Conservation (phyloP, 2,797 vertebrate genomes). For the Chromis chromis region DNA sequence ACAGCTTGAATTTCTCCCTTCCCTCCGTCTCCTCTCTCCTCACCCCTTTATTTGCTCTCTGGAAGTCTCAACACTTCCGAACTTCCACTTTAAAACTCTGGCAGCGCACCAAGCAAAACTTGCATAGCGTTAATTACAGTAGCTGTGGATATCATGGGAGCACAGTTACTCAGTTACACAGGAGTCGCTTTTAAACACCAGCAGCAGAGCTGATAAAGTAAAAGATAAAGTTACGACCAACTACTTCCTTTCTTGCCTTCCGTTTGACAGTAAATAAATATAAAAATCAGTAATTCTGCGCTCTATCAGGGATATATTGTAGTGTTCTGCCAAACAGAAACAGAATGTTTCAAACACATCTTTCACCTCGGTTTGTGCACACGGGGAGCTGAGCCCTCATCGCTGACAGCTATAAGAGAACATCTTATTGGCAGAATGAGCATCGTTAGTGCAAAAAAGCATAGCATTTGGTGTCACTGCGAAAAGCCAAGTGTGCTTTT, state of each 20-base stretch:
- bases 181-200: no score
- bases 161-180: no score
- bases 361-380: neutral
- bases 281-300: neutral
- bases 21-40: neutral
- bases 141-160: no score
- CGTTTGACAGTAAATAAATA: neutral
- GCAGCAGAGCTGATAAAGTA: no score
- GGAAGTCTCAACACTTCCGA: neutral
- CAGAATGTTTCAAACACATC: neutral
- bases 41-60: neutral
- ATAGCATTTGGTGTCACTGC: slow-evolving; percentile 19
- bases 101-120: neutral
- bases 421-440: slow-evolving; percentile 48
- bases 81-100: neutral
- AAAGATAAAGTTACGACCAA: neutral
- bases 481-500: slow-evolving; percentile 26
- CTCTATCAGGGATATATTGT: neutral
- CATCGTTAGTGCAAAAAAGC: slow-evolving; percentile 11
- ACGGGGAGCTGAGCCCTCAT: neutral
- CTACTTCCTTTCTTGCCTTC: neutral
- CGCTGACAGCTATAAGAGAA: slow-evolving; percentile 25
- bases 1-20: neutral
- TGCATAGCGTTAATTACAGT: neutral
- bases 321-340: neutral